These are phyloP conservation scores for Lichenostomus cassidix DNA, from an alignment of 2,113 vertebrate species.

Conservation along the genomic window DNA sequence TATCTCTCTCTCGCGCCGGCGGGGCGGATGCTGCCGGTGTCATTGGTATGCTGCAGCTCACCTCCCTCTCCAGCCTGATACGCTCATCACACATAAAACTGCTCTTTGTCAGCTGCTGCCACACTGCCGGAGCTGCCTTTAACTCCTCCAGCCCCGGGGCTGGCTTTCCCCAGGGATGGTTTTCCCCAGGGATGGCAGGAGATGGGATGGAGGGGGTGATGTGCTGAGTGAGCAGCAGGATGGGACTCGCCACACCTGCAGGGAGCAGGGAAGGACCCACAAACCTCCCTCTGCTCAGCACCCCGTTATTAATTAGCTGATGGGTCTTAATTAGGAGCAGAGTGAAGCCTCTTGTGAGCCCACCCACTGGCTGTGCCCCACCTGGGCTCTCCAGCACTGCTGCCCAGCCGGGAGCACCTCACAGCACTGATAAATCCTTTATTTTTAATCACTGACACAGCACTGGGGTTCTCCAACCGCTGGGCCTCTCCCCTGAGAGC, in stretches of 20 bases:
- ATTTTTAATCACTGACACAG: background rate
- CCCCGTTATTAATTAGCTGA: background rate
- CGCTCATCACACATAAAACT: constrained; percentile 46
- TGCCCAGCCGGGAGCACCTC: background rate
- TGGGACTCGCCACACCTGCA: background rate
- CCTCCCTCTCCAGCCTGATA: constrained; percentile 32
- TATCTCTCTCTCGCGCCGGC: background rate
- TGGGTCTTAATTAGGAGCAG: background rate
- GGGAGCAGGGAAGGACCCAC: background rate
- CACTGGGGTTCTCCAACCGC: background rate
- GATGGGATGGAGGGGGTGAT: accelerated
- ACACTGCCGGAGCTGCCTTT: background rate
- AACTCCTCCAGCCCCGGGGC: constrained; percentile 19
- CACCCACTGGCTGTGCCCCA: background rate
- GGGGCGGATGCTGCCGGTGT: background rate
- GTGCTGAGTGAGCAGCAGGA: accelerated
- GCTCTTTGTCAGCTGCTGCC: constrained; percentile 52
- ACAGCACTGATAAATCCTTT: background rate
- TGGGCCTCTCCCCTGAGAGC: background rate
- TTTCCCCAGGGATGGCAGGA: background rate
- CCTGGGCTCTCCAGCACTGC: background rate
- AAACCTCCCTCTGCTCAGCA: background rate
- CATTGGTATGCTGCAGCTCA: constrained; percentile 50
- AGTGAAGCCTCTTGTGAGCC: background rate
- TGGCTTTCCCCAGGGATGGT: background rate